A percentile compares a stretch with the other conserved stretches of the same genome.
phyloP scores from a whole-genome alignment of 1,140 invertebrate genomes.

The Temnothorax curvispinosus region DNA sequence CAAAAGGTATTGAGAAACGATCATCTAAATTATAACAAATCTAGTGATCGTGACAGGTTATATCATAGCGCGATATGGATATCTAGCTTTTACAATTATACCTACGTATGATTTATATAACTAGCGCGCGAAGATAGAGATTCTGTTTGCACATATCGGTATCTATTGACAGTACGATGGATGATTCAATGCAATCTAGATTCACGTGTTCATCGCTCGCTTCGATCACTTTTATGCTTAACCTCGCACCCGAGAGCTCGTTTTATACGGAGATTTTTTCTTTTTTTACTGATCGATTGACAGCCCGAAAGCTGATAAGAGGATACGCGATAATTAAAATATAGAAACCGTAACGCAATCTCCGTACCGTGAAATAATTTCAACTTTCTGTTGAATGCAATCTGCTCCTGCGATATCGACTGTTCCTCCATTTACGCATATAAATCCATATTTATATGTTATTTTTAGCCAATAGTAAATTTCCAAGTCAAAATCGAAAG shows the following conservation, averaged over 20 bases:
- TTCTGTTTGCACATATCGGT: conserved; percentile 47
- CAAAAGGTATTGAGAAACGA: conserved; percentile 40
- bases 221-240: conserved; percentile 63
- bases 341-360: conserved; percentile 42
- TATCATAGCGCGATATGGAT: conserved; percentile 33
- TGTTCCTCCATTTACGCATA: conserved; percentile 37
- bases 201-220: conserved; percentile 50
- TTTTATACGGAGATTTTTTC: conserved; percentile 52
- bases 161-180: conserved; percentile 65
- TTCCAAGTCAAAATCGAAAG: conserved; percentile 48
- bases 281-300: conserved; percentile 32
- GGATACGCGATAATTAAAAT: conserved; percentile 54
- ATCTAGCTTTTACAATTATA: conserved; percentile 55
- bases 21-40: conserved; percentile 56
- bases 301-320: conserved; percentile 59
- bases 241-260: conserved; percentile 24
- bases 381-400: conserved; percentile 32
- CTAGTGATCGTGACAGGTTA: conserved; percentile 45
- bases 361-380: conserved; percentile 51
- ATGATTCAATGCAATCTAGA: conserved; percentile 67
- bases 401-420: conserved; percentile 43
- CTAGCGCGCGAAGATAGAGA: conserved; percentile 45
- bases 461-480: conserved; percentile 47
- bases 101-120: conserved; percentile 54
- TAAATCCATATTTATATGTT: conserved; percentile 58